Percentiles rank a stretch among this genome's conserved stretches.
phyloP scores from a whole-genome alignment of 2,797 vertebrate genomes.

The Pipistrellus nathusii region DNA sequence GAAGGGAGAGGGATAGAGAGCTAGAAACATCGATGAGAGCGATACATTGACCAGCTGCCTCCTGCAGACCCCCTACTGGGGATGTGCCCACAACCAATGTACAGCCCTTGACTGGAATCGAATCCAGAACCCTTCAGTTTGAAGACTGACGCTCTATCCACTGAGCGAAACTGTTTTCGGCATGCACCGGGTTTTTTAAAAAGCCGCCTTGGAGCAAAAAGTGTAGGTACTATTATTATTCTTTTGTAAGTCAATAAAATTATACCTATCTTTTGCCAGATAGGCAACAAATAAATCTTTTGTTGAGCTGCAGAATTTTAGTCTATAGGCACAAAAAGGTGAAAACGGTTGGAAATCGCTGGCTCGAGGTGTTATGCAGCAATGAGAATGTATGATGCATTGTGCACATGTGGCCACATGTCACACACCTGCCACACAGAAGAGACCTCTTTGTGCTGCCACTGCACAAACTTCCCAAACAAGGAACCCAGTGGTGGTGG shows the following conservation, averaged over 20 bases:
- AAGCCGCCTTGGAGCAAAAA: background rate
- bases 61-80: too few species aligned
- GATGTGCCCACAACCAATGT: too few species aligned
- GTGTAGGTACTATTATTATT: background rate
- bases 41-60: too few species aligned
- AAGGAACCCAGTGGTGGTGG: fast-evolving
- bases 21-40: too few species aligned
- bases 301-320: background rate
- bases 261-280: background rate
- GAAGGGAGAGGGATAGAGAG: too few species aligned
- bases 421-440: too few species aligned
- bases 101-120: too few species aligned
- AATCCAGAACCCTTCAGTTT: too few species aligned
- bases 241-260: background rate
- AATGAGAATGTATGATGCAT: background rate
- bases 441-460: background rate
- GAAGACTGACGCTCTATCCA: too few species aligned
- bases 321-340: background rate
- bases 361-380: background rate
- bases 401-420: fast-evolving
- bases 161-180: too few species aligned
- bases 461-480: fast-evolving
- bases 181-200: background rate
- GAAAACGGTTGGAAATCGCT: background rate
- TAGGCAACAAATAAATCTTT: background rate